These are phyloP conservation scores for Centropyge bicolor DNA, from an alignment of 2,797 vertebrate species.

Conservation along the genomic window DNA sequence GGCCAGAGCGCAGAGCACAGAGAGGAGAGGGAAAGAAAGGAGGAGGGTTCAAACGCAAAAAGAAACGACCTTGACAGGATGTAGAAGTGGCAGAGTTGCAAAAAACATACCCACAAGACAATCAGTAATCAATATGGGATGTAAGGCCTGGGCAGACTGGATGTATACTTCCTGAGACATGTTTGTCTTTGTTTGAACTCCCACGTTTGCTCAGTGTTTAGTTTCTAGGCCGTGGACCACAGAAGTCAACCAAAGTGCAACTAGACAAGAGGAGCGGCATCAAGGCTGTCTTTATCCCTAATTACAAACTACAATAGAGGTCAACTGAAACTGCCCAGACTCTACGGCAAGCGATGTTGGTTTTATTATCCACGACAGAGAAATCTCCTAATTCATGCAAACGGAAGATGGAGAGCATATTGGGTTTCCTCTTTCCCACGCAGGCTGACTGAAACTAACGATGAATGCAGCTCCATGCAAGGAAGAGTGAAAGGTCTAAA, in stretches of 20 bases:
- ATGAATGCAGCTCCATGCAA: constrained; percentile 21
- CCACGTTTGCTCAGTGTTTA: constrained; percentile 24
- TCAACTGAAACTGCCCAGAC: constrained; percentile 62
- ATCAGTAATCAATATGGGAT: constrained; percentile 21
- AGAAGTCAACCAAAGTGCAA: constrained; percentile 68
- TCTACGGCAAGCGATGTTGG: constrained; percentile 51
- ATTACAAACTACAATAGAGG: constrained; percentile 82
- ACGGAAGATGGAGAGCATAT: constrained; percentile 45
- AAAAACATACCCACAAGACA: constrained; percentile 27
- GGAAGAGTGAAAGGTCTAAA: constrained; percentile 8
- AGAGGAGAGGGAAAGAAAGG: constrained; percentile 37
- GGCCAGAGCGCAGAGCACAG: constrained; percentile 53
- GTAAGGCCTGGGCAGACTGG: background rate
- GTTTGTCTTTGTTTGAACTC: constrained; percentile 41
- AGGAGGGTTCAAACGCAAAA: constrained; percentile 36
- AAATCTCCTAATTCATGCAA: constrained; percentile 56
- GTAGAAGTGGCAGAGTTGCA: constrained; percentile 30
- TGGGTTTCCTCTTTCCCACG: constrained; percentile 57
- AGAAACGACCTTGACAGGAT: constrained; percentile 55
- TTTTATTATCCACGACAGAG: constrained; percentile 67
- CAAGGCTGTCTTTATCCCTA: constrained; percentile 73
- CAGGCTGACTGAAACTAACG: constrained; percentile 38
- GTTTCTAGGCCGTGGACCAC: constrained; percentile 61
- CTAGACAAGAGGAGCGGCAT: constrained; percentile 67
- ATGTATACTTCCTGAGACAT: constrained; percentile 28